Base-by-base conservation (phyloP, 2,113 vertebrate genomes). In the Chloropsis hardwickii region DNA sequence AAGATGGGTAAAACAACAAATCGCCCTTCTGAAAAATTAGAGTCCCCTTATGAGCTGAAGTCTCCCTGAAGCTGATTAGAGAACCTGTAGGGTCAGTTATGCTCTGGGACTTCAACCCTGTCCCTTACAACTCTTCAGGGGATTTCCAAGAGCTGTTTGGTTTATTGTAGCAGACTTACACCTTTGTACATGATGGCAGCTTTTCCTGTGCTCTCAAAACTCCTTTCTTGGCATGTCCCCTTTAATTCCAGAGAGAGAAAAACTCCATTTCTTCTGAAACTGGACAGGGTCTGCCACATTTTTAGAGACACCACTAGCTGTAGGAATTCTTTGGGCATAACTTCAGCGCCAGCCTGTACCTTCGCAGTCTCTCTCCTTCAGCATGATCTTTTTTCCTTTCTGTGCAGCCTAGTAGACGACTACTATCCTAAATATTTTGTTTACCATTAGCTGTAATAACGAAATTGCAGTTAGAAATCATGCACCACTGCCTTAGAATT, bases 131-230 rank as follows among this genome's bases (percentile, higher is more conserved):
- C 51, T 62, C 39, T 31, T 60, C 22, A 28, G 67, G 20, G 5
- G 4, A 48, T 10, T 23, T 72, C 48, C 64, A 35, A 25, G 44
- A 60, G 48, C 10, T 48, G 10, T 51, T 89, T 2, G 5, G 45
- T 62, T 69, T 10, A 18, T 28, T n/a, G 21, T 3, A 39, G 21
- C 27, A 9, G 6, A 1, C 4, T 57, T 56, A 39, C 42, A 47
- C 16, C 47, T 14, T 21, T 66, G 19, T 9, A 23, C 0, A 0
- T 0, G 0, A 24, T 4, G 29, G 5, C 17, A 62, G 18, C 10
- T 84, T 65, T 67, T 65, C 12, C 33, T 31, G 9, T 5, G 37
- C 14, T 73, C 40, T 45, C n/a, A 70, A 56, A 57, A 10, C 12
- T 57, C 14, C 31, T 65, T 48, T 57, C 16, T 35, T 42, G 25